Evolutionary conservation across 2,113 vertebrate species (phyloP), one percentile per base, ranked within the genome.

Genomic region (Speoplatyrhinus poulsoni): DNA sequence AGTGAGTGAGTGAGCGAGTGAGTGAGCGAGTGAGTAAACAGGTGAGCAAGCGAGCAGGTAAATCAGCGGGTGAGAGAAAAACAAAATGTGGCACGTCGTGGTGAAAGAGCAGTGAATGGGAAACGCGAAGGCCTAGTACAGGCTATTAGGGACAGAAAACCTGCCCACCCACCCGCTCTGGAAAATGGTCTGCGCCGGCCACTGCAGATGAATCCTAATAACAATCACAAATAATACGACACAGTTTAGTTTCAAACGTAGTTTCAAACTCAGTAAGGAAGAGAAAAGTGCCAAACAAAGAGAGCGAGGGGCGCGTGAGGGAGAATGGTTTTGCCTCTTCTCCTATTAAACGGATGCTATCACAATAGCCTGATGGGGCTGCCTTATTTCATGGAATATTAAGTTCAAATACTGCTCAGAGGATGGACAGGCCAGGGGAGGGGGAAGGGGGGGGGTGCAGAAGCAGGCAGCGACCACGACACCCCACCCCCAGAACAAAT

Each of bases 321-420:
- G 92, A 79, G 85, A 95, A 83, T 94, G 92, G 96, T 96, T 97
- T 95, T 93, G 94, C 93, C 26, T 26, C 26, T 95, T 95, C 94
- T 96, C 95, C 93, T 95, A 96, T 96, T 96, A 96, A 98, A 94
- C 95, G 95, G 95, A 95, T 90, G 91, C 94, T 94, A 98, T 98
- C 96, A 96, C 95, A 96, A 93, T 93, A 93, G 95, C 91, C 84
- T 90, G 89, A 92, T 92, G 87, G 26, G 88, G 89, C 83, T 70
- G 78, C 89, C 90, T 98, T 96, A 97, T 97, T 99, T 98, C 95
- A 96, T 98, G 95, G 95, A 96, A 96, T 97, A 96, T 96, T 95
- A 97, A 95, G 94, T 96, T 97, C 93, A 95, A 95, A 97, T 95
- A 94, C 91, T 90, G 93, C 94, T 96, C 92, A 93, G 92, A 95